phyloP scores from a whole-genome alignment of 53 echinoderm and acorn worm species.

The Mesocentrotus franciscanus region DNA sequence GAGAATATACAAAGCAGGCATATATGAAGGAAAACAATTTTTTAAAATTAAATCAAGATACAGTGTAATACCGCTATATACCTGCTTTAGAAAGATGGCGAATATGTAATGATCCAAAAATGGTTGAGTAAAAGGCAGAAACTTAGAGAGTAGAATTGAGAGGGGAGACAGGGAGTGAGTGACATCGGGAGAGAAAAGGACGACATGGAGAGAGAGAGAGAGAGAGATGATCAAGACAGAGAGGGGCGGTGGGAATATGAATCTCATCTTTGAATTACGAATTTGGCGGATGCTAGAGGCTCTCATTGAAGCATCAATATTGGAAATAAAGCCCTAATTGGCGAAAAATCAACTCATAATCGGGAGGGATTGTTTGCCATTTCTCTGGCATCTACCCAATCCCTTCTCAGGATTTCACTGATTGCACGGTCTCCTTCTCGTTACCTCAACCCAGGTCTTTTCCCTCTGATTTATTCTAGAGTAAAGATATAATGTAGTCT shows the following conservation, averaged over 20 bases:
- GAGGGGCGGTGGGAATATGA: neutral
- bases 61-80: neutral
- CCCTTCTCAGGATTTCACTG: neutral
- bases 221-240: neutral
- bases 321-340: constrained; percentile 15
- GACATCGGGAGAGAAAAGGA: neutral
- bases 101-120: neutral
- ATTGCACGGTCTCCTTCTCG: constrained; percentile 7
- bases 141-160: no score
- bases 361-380: constrained; percentile 9
- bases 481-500: no score
- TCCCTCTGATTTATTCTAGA: neutral
- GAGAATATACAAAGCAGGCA: neutral
- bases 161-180: no score
- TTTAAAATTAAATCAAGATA: neutral
- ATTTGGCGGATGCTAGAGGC: neutral
- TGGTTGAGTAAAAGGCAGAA: no score
- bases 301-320: constrained; percentile 1
- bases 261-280: neutral
- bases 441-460: neutral
- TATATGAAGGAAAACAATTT: neutral
- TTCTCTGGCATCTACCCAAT: neutral
- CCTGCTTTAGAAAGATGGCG: neutral
- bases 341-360: constrained; percentile 2
- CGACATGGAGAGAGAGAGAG: neutral